Evolutionary conservation across 2,113 vertebrate genomes (phyloP), one percentile per base, ranked within the genome.

Genomic region (Phasianus colchicus): DNA sequence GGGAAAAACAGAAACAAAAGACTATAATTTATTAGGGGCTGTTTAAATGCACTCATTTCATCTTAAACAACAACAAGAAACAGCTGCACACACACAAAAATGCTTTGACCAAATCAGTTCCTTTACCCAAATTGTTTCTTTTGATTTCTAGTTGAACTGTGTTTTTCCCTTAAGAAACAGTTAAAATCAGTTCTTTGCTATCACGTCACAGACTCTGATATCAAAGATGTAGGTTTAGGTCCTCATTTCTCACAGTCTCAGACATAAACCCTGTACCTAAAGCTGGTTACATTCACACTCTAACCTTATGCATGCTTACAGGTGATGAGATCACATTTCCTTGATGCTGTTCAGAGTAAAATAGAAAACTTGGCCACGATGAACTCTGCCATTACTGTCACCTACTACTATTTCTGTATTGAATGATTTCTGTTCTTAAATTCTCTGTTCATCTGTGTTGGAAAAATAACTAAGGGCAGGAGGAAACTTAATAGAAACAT

Each of bases 351-450:
- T 88, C 66, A 67, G 42, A 85, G 24, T 19, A 57, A 22, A 19
- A 38, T 10, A 87, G n/a, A 87, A 83, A 93, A 86, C 40, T 61
- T 1, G 83, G 76, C 65, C 81, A 48, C 24, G 12, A 40, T 79
- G 80, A 83, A 92, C 55, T 4, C 52, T 78, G 70, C n/a, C n/a
- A 80, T 70, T 86, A 45, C 58, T 58, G 79, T 78, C 57, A 90
- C 83, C 73, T 16, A 57, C 5, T 80, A 40, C 77, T 96, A 83
- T 95, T 94, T 83, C 69, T 92, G 52, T 57, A 19, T 73, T 58
- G 87, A 77, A 77, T 88, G 47, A 34, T 11, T 88, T 77, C 72
- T 88, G 52, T 84, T 95, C 64, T 69, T 64, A 64, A 40, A 42
- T 85, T 77, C 38, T 84, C 20, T 12, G 60, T 88, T 92, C 58